Evolutionary conservation across 2,888 invertebrate genomes (phyloP), one percentile per base, ranked within the genome.

Genomic region (Drosophila borealis): DNA sequence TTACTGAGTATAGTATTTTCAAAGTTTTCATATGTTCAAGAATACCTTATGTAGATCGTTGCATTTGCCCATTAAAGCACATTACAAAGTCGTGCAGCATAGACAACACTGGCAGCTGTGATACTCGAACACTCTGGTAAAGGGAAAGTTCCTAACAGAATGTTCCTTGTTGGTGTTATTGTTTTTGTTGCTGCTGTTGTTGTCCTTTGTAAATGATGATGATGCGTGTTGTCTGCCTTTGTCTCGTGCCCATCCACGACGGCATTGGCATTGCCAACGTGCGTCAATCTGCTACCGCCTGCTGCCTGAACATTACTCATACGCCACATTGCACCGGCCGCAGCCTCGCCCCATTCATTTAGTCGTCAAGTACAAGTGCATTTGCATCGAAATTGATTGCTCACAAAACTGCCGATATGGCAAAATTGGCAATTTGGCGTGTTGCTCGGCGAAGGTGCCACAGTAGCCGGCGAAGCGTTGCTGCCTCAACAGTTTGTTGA

Each of bases 361-460:
- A 83, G 83, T 81, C 87, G 81, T 85, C 85, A 88, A 81, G 86
- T 88, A 77, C 82, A 80, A 88, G 88, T 79, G 81, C 81, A 85
- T 85, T 85, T 88, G 85, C 85, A 85, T 85, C 88, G 78, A 85
- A 85, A 88, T 85, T 88, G 85, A 88, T 85, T 85, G 88, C 83
- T 85, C 86, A 75, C 86, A 85, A 85, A 88, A 88, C 81, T 88
- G 85, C 70, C 83, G 88, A 83, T 81, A 79, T 73, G 81, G 78
- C 80, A 61, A 81, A 83, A 83, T 83, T 83, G 87, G 39, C 84
- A 83, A 86, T 86, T 83, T 80, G 25, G 41, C 39, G 49, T 45
- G 51, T 33, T 44, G 53, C 33, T 37, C 53, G 56, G 25, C 17
- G 29, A 42, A 42, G 37, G 68, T 48, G 42, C 41, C 55, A 49